Evolutionary conservation across 2,797 vertebrate species (phyloP), one percentile per base, ranked within the genome.

Genomic region (Coendou prehensilis): DNA sequence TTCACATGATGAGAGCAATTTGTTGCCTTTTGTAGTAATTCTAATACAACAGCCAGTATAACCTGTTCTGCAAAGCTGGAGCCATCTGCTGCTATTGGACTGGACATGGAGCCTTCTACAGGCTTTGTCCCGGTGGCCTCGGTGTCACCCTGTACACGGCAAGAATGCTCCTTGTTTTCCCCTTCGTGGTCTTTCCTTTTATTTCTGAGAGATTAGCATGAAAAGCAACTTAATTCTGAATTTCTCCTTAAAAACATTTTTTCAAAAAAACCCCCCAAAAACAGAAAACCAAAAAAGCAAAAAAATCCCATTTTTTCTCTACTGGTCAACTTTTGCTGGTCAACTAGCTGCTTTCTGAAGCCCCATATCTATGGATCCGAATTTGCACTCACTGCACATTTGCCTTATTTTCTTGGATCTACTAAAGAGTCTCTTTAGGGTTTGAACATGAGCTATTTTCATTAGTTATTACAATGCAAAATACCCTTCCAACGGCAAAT

Each of bases 391-490:
- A 76, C 73, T 2, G 6, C n/a, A 64, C 8, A 28, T 30, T 91
- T 26, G 45, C 9, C 33, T 96, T 93, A 96, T 95, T 59, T 47
- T 84, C 73, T 96, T 67, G 18, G 11, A 59, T 59, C 83, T 93
- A 50, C 71, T 75, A 45, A 45, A 47, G 69, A 56, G 56, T 86
- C 91, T 63, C 89, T 63, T 84, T 50, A 61, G 37, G 57, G n/a
- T 41, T 41, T 45, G 13, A 96, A 69, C 8, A 26, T 26, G 18
- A 93, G 37, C 79, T 93, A 23, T 87, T 73, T 75, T 45, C n/a
- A 57, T 96, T 78, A 52, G 71, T 89, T 92, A 71, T 47, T 37
- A 78, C 33, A 81, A 79, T 26, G 54, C 56, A 94, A 89, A 94
- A 93, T 73, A 33, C 45, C 54, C 79, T 94, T 57, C 59, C 54